Base-by-base conservation (phyloP, 64 coral and sea anemone genomes). In the Pocillopora damicornis region DNA sequence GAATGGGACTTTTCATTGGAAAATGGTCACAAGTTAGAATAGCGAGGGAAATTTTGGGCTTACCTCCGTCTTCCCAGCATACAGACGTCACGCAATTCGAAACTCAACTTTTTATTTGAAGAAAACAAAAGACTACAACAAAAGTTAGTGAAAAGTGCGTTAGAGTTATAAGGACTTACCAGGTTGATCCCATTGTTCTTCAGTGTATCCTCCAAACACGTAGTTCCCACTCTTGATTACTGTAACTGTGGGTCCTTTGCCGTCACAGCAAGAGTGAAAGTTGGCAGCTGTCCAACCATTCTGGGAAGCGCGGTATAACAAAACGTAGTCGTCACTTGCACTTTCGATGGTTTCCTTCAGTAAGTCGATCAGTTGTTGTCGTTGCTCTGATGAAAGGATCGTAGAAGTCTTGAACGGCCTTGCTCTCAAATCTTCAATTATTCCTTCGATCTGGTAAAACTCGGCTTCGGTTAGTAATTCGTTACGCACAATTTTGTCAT, bases 381-480 rank as follows among this genome's bases (percentile, higher is more conserved):
- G 42, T 51, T 51, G 42, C 7, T 51, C 42, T 51, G 77, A 38
- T 57, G 30, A 18, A 12, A 79, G 77, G 20, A 79, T 79, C 18
- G 11, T 18, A 35, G 77, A 79, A 37, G 56, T 36, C 30, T 18
- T 35, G 37, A 79, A 51, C 11, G 38, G 38, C 1, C 13, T 38
- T 51, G 18, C 61, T 13, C 61, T 63, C 61, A 87, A 56, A 51
- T 74, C 68, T 1, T 75, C 45, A 76, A 88, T 58, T 17, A 88
- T 88, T 35, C 73, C 60, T 63, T 56, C 35, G 13, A 79, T 42
- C 56, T 79, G 76, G 16, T 79, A 79, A 57, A 37, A 79, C 45
- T 79, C 71, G 8, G 86, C 86, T 58, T 88, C 86, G 2, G 68
- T 74, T 9, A 88, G 74, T 2, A 88, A 30, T 36, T 88, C 86